These are phyloP conservation scores for Strigops habroptila DNA, from an alignment of 2,113 vertebrate species.

Conservation along the genomic window DNA sequence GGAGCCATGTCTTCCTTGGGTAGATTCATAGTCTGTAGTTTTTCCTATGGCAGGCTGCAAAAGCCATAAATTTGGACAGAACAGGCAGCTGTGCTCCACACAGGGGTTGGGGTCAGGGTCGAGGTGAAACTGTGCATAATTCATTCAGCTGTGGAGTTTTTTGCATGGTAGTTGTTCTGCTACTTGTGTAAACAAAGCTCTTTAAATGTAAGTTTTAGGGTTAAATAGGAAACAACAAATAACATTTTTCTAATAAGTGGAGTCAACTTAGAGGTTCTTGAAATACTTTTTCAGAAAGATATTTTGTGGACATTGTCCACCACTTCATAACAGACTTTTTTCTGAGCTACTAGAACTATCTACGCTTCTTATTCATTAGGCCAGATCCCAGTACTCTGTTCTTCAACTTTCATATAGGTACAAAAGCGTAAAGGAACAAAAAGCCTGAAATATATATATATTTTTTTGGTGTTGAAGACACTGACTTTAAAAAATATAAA, in stretches of 20 bases:
- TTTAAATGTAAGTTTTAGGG: neutral
- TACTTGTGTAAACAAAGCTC: neutral
- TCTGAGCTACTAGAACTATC: neutral
- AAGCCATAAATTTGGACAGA: neutral
- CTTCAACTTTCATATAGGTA: neutral
- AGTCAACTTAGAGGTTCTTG: neutral
- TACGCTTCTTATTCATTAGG: neutral
- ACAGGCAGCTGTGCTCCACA: neutral
- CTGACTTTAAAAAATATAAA: neutral
- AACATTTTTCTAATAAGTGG: neutral
- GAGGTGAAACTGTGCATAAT: neutral
- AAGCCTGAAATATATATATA: neutral
- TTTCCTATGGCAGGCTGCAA: neutral
- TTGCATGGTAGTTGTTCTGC: rapidly evolving
- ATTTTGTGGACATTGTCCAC: neutral
- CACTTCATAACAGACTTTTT: neutral
- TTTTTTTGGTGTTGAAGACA: neutral
- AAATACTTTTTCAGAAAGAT: neutral
- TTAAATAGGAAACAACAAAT: neutral
- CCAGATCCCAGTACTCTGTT: neutral
- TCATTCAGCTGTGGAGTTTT: neutral
- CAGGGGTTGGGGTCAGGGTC: neutral
- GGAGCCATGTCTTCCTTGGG: neutral
- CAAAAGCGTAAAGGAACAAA: neutral
- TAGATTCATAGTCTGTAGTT: neutral